These are phyloP conservation scores for western clawed frog (Xenopus tropicalis) DNA, from an alignment of 2,113 vertebrate genomes.

Conservation along the genomic window DNA sequence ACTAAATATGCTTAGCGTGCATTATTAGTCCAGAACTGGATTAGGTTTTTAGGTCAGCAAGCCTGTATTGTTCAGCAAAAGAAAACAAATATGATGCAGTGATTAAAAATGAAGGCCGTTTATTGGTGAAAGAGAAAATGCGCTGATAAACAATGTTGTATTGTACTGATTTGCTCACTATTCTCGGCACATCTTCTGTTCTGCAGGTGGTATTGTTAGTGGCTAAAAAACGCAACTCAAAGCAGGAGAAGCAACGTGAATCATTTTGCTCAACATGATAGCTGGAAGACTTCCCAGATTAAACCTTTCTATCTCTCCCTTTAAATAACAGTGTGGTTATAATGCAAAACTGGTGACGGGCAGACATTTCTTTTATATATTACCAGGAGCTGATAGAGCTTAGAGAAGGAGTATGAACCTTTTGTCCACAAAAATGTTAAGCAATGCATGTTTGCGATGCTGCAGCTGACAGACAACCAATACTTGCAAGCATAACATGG, in stretches of 20 bases:
- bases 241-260: constrained; percentile 43
- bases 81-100: not conserved
- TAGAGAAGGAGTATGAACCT: not conserved
- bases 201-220: constrained; percentile 63
- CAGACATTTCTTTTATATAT: constrained; percentile 11
- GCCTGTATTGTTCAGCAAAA: not conserved
- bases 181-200: constrained; percentile 45
- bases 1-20: constrained; percentile 9
- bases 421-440: not conserved
- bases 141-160: constrained; percentile 2
- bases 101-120: not conserved
- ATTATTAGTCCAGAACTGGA: constrained; percentile 2
- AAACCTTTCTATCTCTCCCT: constrained; percentile 45
- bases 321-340: constrained; percentile 12
- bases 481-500: too few species aligned
- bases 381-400: not conserved
- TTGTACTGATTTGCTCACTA: not conserved
- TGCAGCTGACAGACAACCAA: too few species aligned
- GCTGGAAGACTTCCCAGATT: constrained; percentile 49
- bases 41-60: constrained; percentile 20
- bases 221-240: constrained; percentile 56
- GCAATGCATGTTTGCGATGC: too few species aligned
- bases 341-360: constrained; percentile 30
- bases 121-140: not conserved
- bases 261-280: constrained; percentile 53